Percentiles rank a stretch among this genome's conserved stretches.
Evolutionary conservation across 2,888 invertebrate species (phyloP).

Genomic region (Blera fallax): DNA sequence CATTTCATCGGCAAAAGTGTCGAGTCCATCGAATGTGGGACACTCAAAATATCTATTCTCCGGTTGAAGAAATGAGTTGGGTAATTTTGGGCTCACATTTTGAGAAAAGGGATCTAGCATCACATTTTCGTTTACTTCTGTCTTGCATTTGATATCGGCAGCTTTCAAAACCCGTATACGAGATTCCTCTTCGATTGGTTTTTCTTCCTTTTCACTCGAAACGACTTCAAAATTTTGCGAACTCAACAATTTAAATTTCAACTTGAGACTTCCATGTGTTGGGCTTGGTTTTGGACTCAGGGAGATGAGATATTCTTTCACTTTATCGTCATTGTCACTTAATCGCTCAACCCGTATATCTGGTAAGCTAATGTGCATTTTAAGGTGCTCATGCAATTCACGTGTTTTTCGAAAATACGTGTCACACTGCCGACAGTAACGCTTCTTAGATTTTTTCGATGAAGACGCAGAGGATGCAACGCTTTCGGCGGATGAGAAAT

Average conservation of each 20-base stretch:
- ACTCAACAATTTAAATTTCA: conserved; percentile 74
- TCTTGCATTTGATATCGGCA: conserved; percentile 72
- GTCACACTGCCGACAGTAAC: conserved; percentile 74
- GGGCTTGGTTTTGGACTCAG: conserved; percentile 34
- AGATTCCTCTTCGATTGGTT: background rate
- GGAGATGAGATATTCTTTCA: conserved; percentile 57
- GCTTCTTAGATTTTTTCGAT: conserved; percentile 73
- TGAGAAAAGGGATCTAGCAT: conserved; percentile 53
- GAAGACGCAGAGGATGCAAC: conserved; percentile 63
- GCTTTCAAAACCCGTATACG: conserved; percentile 69
- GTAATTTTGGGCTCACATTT: conserved; percentile 58
- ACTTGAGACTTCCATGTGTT: conserved; percentile 69
- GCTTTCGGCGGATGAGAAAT: conserved; percentile 74
- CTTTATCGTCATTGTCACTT: conserved; percentile 65
- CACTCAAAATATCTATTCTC: conserved; percentile 75
- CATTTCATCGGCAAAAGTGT: conserved; percentile 73
- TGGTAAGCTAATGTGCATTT: conserved; percentile 73
- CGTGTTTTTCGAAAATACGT: conserved; percentile 72
- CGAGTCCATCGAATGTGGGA: conserved; percentile 74
- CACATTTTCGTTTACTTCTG: conserved; percentile 26
- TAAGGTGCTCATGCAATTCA: conserved; percentile 68
- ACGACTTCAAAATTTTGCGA: conserved; percentile 74
- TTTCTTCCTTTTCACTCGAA: conserved; percentile 33
- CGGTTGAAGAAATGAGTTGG: conserved; percentile 47
- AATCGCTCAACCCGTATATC: conserved; percentile 68